These are phyloP conservation scores for Seriola rivoliana DNA, from an alignment of 2,113 vertebrate genomes.

Conservation along the genomic window DNA sequence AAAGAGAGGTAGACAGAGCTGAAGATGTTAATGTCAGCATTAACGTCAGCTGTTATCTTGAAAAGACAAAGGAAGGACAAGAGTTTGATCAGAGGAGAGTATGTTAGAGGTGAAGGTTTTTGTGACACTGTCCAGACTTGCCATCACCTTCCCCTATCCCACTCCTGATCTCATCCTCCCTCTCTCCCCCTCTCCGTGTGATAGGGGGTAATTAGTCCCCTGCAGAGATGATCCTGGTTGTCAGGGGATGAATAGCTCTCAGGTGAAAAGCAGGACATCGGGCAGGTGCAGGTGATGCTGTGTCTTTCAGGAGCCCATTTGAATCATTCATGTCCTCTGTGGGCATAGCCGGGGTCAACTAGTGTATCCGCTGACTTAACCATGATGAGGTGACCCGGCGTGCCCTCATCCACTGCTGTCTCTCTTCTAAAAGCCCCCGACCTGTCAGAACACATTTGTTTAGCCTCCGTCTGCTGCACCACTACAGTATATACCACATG, in stretches of 20 bases:
- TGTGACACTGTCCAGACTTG: not conserved
- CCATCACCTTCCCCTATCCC: not conserved
- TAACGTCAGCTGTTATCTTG: not conserved
- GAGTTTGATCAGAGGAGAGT: not conserved
- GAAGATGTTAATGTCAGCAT: not conserved
- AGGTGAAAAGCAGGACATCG: constrained; percentile 64
- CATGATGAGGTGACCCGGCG: constrained; percentile 28
- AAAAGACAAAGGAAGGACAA: not conserved
- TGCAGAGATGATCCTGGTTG: constrained; percentile 60
- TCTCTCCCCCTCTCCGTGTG: not conserved
- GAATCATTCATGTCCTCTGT: constrained; percentile 77
- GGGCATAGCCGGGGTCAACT: constrained; percentile 41
- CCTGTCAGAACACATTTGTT: not conserved
- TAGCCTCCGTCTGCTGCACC: not conserved
- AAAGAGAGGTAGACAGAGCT: not conserved
- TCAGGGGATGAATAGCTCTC: constrained; percentile 68
- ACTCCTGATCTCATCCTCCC: not conserved
- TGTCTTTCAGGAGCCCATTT: constrained; percentile 44
- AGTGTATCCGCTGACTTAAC: constrained; percentile 39
- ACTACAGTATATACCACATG: not conserved
- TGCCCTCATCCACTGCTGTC: constrained; percentile 1
- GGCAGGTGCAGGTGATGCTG: constrained; percentile 58
- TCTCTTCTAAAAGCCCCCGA: not conserved
- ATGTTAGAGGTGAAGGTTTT: not conserved
- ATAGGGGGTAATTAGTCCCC: constrained; percentile 70